A percentile compares a stretch with the other conserved stretches of the same genome.
phyloP scores from a whole-genome alignment of 2,888 invertebrate species.

The Chironomus tentans region DNA sequence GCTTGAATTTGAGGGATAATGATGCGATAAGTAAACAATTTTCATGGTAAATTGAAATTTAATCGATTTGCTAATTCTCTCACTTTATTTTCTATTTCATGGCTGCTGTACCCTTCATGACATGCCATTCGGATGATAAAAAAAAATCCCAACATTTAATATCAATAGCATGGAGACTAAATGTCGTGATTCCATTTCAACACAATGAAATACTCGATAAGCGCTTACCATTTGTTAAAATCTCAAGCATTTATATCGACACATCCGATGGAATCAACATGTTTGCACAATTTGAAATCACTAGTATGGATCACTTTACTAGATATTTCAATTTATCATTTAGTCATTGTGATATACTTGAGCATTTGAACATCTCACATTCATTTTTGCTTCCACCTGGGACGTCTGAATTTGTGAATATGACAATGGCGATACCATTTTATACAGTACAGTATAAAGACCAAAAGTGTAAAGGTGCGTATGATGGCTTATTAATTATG shows the following conservation, averaged over 20 bases:
- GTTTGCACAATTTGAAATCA: slow-evolving; percentile 12
- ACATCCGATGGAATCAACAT: background rate
- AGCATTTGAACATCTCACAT: slow-evolving; percentile 4
- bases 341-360: slow-evolving; percentile 4
- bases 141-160: background rate
- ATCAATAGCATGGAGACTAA: slow-evolving; percentile 7
- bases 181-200: slow-evolving; percentile 3
- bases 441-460: background rate
- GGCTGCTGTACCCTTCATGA: no score
- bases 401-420: background rate
- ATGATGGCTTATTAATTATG: background rate
- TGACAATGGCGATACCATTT: background rate
- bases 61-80: background rate
- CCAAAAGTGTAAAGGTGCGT: slow-evolving; percentile 5
- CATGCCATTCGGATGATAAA: no score
- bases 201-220: slow-evolving; percentile 14
- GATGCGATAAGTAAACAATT: slow-evolving; percentile 24
- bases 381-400: background rate
- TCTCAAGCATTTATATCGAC: slow-evolving; percentile 21
- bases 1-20: slow-evolving; percentile 34
- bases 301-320: slow-evolving; percentile 4
- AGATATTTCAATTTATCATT: background rate
- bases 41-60: background rate
- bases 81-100: background rate
- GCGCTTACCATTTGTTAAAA: slow-evolving; percentile 5